Evolutionary conservation across 35 echinoderm and acorn worm genomes (phyloP).

Genomic region (Patiria miniata): DNA sequence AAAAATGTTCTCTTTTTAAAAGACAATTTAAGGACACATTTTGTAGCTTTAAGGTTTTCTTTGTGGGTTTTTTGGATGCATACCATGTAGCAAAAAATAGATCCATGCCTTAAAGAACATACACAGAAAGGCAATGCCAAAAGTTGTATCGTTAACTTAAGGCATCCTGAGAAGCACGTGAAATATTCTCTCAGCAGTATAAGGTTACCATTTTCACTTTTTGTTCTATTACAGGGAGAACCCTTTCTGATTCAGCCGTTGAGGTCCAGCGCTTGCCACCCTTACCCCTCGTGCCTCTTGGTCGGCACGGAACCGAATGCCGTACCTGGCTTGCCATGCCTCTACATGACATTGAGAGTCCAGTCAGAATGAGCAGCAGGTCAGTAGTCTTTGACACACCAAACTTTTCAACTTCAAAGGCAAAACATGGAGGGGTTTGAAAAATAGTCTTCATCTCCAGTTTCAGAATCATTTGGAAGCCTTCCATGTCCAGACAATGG

Average conservation of each 20-base stretch:
- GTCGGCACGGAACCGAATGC: slow-evolving; percentile 85
- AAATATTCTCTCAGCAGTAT: too few relatives aligned
- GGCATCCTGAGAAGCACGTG: too few relatives aligned
- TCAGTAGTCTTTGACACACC: background rate
- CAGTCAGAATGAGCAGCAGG: slow-evolving; percentile 80
- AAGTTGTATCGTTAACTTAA: too few relatives aligned
- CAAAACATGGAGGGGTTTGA: background rate
- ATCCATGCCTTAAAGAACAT: too few relatives aligned
- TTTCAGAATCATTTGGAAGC: background rate
- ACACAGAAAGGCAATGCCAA: too few relatives aligned
- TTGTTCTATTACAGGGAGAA: slow-evolving; percentile 65
- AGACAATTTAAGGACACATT: too few relatives aligned
- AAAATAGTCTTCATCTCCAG: background rate
- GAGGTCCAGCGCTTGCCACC: slow-evolving; percentile 89
- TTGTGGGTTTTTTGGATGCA: too few relatives aligned
- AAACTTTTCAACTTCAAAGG: background rate
- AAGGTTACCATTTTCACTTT: background rate
- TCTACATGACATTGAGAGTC: slow-evolving; percentile 94
- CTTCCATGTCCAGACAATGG: too few relatives aligned
- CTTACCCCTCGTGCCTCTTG: slow-evolving; percentile 76
- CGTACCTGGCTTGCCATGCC: slow-evolving; percentile 96
- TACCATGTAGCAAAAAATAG: too few relatives aligned
- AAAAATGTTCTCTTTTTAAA: too few relatives aligned
- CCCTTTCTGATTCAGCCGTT: slow-evolving; percentile 54
- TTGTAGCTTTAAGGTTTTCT: too few relatives aligned